These are phyloP conservation scores for Rhegmatorhina hoffmannsi DNA, from an alignment of 2,113 vertebrate species.

Conservation along the genomic window DNA sequence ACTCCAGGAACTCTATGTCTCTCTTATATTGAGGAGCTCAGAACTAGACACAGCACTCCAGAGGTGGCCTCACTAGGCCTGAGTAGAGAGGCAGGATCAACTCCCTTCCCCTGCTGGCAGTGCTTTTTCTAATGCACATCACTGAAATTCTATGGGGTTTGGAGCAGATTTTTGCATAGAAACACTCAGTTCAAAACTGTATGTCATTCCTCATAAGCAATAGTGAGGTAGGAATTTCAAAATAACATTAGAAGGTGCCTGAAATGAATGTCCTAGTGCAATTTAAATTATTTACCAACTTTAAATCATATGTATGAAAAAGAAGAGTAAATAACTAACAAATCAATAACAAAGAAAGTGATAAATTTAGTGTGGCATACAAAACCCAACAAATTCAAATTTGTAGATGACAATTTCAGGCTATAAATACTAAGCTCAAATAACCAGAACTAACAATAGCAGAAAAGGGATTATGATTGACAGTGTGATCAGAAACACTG, in stretches of 20 bases:
- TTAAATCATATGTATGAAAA: conserved; percentile 37
- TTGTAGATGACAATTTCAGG: neutral
- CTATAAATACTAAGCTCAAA: conserved; percentile 46
- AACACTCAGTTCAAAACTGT: neutral
- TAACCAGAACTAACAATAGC: conserved; percentile 36
- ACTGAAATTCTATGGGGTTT: neutral
- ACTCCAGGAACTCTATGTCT: neutral
- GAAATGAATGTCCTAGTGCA: neutral
- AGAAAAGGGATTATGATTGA: conserved; percentile 41
- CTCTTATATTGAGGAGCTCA: neutral
- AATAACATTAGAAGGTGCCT: neutral
- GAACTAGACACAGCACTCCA: neutral
- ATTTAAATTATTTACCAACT: conserved; percentile 41
- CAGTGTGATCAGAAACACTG: conserved; percentile 20
- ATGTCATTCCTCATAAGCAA: neutral
- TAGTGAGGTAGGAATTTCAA: neutral
- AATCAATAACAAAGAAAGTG: conserved; percentile 40
- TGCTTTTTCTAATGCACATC: neutral
- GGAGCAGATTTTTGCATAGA: neutral
- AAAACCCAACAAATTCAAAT: conserved; percentile 7
- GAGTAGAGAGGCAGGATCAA: neutral
- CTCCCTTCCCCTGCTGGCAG: neutral
- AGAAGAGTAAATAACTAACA: conserved; percentile 31
- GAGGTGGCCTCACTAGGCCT: neutral
- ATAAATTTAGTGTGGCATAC: neutral